These are phyloP conservation scores for Aphodius granarius DNA, from an alignment of 2,888 invertebrate genomes.

Conservation along the genomic window DNA sequence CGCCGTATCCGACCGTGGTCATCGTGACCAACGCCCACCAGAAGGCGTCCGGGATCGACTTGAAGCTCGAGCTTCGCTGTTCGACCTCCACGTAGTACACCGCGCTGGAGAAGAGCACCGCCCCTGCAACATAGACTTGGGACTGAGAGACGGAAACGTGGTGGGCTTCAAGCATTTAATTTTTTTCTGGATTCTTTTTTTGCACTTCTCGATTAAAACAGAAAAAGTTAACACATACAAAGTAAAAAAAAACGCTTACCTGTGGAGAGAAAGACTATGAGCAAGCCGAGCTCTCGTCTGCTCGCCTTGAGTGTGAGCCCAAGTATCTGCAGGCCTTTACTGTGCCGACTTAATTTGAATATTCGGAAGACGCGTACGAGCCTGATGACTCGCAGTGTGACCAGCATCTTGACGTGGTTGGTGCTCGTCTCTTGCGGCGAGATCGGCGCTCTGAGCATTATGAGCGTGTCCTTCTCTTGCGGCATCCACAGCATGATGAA, in stretches of 20 bases:
- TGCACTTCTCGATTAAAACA: background rate
- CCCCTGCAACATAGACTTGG: constrained; percentile 68
- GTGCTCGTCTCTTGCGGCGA: constrained; percentile 93
- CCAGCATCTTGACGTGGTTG: constrained; percentile 97
- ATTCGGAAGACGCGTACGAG: constrained; percentile 99
- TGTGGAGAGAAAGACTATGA: constrained; percentile 99
- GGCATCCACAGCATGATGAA: constrained; percentile 99
- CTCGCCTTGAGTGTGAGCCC: constrained; percentile 98
- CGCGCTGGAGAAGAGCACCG: constrained; percentile 93
- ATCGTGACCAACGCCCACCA: constrained; percentile 97
- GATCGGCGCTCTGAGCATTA: constrained; percentile 87
- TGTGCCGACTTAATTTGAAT: constrained; percentile 99
- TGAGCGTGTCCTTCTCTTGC: constrained; percentile 90
- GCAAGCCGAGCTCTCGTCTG: constrained; percentile 98
- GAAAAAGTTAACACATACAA: no score
- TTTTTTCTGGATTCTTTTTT: background rate
- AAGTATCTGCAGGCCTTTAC: constrained; percentile 98
- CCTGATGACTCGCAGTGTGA: constrained; percentile 97
- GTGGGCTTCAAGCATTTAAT: background rate
- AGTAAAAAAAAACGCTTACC: constrained; percentile 62
- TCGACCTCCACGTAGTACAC: constrained; percentile 97
- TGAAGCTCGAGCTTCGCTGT: constrained; percentile 87
- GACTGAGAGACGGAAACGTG: constrained; percentile 21
- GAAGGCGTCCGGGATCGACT: constrained; percentile 94
- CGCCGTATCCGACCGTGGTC: constrained; percentile 96